phyloP scores from a whole-genome alignment of 2,797 vertebrate genomes.

The Amniataba percoides region DNA sequence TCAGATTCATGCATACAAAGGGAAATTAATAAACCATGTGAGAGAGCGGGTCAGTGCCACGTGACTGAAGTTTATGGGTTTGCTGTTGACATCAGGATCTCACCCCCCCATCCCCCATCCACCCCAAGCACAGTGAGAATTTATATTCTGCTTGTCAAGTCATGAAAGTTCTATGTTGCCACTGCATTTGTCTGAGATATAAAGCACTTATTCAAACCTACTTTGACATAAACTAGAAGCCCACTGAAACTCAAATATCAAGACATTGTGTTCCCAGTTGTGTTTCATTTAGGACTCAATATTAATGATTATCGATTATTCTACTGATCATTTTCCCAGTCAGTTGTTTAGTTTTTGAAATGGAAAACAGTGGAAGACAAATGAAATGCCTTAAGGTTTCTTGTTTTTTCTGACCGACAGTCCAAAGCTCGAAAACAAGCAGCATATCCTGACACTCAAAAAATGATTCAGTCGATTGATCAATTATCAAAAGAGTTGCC shows the following conservation, averaged over 20 bases:
- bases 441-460: not conserved
- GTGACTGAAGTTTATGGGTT: not conserved
- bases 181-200: not conserved
- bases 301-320: not conserved
- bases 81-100: slow-evolving; percentile 3
- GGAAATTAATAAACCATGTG: slow-evolving; percentile 3
- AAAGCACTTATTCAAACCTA: not conserved
- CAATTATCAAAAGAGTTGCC: not conserved
- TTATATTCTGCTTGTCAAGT: not conserved
- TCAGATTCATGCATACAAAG: slow-evolving; percentile 11
- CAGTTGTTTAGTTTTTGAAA: not conserved
- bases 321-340: not conserved
- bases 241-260: not conserved
- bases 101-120: no score
- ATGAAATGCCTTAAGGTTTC: not conserved
- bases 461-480: not conserved
- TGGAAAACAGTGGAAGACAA: not conserved
- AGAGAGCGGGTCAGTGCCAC: not conserved
- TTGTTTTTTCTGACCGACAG: not conserved
- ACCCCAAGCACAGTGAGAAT: no score
- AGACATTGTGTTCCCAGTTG: not conserved
- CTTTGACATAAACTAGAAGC: not conserved
- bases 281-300: not conserved
- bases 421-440: not conserved
- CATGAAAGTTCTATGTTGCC: not conserved